Evolutionary conservation across 2,888 invertebrate species (phyloP).

Genomic region (Leptothorax acervorum): DNA sequence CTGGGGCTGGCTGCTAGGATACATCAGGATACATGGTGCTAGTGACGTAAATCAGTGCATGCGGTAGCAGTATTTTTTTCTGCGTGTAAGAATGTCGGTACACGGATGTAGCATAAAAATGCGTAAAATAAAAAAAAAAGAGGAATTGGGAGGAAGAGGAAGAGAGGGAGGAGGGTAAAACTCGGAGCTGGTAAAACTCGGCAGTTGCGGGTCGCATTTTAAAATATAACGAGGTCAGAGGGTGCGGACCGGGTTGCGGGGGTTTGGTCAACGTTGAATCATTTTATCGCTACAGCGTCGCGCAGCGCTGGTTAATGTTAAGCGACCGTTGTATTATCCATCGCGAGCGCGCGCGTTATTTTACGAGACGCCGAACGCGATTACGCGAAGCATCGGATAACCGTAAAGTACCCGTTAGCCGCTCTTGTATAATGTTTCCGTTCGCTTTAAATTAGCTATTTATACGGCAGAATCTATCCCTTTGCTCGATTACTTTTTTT

Average conservation of each 20-base stretch:
- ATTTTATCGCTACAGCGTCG: slow-evolving; percentile 45
- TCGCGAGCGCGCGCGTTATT: slow-evolving; percentile 16
- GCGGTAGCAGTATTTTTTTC: slow-evolving; percentile 27
- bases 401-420: slow-evolving; percentile 12
- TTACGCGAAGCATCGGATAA: slow-evolving; percentile 35
- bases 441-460: slow-evolving; percentile 34
- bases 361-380: slow-evolving; percentile 31
- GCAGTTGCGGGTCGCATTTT: slow-evolving; percentile 59
- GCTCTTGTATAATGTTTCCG: slow-evolving; percentile 15
- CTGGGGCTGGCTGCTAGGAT: neutral
- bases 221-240: slow-evolving; percentile 57
- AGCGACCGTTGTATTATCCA: slow-evolving; percentile 39
- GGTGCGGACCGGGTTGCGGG: neutral
- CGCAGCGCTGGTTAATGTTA: slow-evolving; percentile 22
- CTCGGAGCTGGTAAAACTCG: neutral
- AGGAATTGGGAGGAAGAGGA: neutral
- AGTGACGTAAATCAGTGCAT: slow-evolving; percentile 50
- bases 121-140: slow-evolving; percentile 6
- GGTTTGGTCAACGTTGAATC: slow-evolving; percentile 58
- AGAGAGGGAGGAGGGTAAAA: neutral
- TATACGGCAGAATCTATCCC: slow-evolving; percentile 11
- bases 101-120: slow-evolving; percentile 39
- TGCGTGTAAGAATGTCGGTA: slow-evolving; percentile 37
- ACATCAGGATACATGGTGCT: neutral
- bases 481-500: slow-evolving; percentile 24